Conservation (phyloP, 2,888 invertebrate species). For the Lysandra coridon region DNA sequence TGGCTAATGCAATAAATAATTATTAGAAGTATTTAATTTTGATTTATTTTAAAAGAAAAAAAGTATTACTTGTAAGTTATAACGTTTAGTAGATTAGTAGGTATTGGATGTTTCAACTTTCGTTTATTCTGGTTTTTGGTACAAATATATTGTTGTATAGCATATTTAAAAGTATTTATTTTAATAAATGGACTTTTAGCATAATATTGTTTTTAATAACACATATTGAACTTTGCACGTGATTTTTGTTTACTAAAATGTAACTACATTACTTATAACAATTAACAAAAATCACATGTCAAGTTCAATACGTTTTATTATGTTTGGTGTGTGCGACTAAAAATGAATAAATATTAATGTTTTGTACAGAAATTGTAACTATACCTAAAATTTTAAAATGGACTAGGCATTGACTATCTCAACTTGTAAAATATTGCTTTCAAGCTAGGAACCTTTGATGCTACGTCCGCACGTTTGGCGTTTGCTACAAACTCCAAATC, state of each 20-base stretch:
- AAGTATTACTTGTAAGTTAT: not conserved
- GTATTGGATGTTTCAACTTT: not conserved
- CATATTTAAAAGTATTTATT: too few species aligned
- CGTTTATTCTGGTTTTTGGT: not conserved
- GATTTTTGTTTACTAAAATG: not conserved
- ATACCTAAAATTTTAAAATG: not conserved
- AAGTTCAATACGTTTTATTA: not conserved
- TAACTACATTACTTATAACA: too few species aligned
- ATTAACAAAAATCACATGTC: too few species aligned
- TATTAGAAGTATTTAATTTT: constrained; percentile 1
- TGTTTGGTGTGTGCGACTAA: not conserved
- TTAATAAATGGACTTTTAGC: not conserved
- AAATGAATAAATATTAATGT: not conserved
- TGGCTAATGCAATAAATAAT: constrained; percentile 10
- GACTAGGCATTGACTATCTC: not conserved
- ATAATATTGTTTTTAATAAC: too few species aligned
- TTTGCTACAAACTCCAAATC: too few species aligned
- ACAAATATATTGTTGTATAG: not conserved
- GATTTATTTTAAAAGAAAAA: not conserved
- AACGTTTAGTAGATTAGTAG: not conserved
- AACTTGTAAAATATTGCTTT: not conserved
- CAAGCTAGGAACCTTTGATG: not conserved
- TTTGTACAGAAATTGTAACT: not conserved
- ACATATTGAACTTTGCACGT: too few species aligned
- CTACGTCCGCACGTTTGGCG: too few species aligned